phyloP scores from a whole-genome alignment of 2,113 vertebrate genomes.

The Sminthopsis crassicaudata region DNA sequence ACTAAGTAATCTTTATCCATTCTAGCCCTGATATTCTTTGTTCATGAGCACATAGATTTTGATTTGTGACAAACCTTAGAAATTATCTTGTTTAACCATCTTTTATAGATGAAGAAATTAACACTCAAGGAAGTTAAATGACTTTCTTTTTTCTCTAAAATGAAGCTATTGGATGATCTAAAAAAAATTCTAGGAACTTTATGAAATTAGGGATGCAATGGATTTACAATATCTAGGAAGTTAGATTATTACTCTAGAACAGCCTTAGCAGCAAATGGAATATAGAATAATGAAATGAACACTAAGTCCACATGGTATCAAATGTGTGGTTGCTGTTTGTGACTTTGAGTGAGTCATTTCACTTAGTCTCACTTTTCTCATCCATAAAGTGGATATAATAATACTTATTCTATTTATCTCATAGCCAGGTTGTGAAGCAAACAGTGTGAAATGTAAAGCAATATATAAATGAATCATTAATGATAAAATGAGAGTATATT shows the following conservation, averaged over 20 bases:
- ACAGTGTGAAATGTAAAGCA: not conserved
- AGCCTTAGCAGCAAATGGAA: not conserved
- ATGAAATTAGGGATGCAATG: not conserved
- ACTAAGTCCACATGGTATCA: not conserved
- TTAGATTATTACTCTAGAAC: not conserved
- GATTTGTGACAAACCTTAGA: not conserved
- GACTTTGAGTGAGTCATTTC: not conserved
- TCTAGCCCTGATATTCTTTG: not conserved
- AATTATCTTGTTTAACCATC: too few species aligned
- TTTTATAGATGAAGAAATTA: too few species aligned
- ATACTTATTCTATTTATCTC: not conserved
- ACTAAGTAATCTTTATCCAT: not conserved
- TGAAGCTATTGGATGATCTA: not conserved
- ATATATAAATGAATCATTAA: not conserved
- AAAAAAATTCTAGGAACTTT: not conserved
- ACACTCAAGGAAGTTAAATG: not conserved
- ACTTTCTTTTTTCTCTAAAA: not conserved
- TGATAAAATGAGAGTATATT: not conserved
- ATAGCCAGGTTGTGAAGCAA: not conserved
- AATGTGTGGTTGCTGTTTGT: not conserved
- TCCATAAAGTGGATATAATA: not conserved
- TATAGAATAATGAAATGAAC: not conserved
- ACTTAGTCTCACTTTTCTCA: not conserved
- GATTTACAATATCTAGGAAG: not conserved
- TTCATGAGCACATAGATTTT: not conserved